A percentile compares a stretch with the other conserved stretches of the same genome.
Evolutionary conservation across 2,113 vertebrate genomes (phyloP).

Genomic region (Loxodonta africana): DNA sequence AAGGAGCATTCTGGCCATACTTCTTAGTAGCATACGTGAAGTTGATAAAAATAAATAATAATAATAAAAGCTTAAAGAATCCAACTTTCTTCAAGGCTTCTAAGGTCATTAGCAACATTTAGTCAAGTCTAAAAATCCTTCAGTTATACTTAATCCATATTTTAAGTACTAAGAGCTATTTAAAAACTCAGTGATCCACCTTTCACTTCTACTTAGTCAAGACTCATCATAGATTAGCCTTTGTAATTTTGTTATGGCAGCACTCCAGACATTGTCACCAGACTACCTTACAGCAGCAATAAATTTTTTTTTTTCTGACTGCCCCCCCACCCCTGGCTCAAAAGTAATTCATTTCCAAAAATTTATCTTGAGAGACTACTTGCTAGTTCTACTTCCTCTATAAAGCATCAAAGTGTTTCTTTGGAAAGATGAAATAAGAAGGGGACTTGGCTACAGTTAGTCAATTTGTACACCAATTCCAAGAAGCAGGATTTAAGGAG

Average conservation of each 20-base stretch:
- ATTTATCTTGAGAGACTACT: background rate
- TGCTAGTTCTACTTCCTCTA: background rate
- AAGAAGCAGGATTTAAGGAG: background rate
- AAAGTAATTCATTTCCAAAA: background rate
- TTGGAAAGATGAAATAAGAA: background rate
- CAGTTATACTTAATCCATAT: background rate
- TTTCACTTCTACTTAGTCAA: background rate
- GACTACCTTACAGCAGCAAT: background rate
- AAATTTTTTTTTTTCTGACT: background rate
- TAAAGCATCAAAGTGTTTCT: background rate
- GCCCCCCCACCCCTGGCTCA: background rate
- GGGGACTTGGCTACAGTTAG: background rate
- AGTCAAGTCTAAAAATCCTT: background rate
- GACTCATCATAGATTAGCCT: background rate
- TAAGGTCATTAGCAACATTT: background rate
- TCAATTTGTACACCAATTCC: background rate
- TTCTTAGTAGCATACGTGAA: background rate
- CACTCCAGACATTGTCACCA: background rate
- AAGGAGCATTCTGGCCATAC: too few species aligned
- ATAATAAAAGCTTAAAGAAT: background rate
- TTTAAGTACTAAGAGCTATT: background rate
- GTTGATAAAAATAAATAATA: background rate
- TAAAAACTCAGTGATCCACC: background rate
- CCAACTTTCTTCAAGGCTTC: background rate
- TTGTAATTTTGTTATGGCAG: background rate